A percentile compares a stretch with the other conserved stretches of the same genome.
Evolutionary conservation across 2,797 vertebrate species (phyloP).

Genomic region (Hypotaenidia philippensis): DNA sequence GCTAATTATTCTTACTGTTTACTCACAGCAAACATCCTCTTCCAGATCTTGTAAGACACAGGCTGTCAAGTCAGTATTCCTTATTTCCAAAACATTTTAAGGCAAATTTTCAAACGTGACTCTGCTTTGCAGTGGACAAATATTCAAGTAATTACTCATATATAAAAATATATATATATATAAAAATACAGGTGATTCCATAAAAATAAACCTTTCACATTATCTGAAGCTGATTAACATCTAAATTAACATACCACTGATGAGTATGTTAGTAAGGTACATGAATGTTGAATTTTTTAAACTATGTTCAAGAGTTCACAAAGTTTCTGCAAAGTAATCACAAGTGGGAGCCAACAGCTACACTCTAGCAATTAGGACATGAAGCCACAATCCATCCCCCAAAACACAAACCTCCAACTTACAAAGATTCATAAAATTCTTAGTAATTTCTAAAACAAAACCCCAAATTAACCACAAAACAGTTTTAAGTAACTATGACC

Average conservation of each 20-base stretch:
- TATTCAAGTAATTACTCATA: not conserved
- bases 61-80: not conserved
- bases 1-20: conserved; percentile 2
- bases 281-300: not conserved
- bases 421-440: not conserved
- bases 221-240: not conserved
- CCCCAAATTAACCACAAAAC: not conserved
- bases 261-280: not conserved
- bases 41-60: not conserved
- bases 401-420: not conserved
- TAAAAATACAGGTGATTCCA: not conserved
- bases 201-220: not conserved
- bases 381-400: not conserved
- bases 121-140: not conserved
- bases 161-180: not conserved
- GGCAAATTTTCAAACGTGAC: not conserved
- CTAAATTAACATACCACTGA: not conserved
- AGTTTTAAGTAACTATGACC: not conserved
- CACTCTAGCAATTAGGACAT: not conserved
- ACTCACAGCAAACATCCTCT: not conserved
- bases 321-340: not conserved
- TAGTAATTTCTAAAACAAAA: not conserved
- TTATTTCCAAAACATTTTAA: not conserved
- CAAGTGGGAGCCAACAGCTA: not conserved
- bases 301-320: not conserved